Percentiles rank a stretch among this genome's conserved stretches.
Evolutionary conservation across 2,888 invertebrate species (phyloP).

Genomic region (Chloroclysta siterata): DNA sequence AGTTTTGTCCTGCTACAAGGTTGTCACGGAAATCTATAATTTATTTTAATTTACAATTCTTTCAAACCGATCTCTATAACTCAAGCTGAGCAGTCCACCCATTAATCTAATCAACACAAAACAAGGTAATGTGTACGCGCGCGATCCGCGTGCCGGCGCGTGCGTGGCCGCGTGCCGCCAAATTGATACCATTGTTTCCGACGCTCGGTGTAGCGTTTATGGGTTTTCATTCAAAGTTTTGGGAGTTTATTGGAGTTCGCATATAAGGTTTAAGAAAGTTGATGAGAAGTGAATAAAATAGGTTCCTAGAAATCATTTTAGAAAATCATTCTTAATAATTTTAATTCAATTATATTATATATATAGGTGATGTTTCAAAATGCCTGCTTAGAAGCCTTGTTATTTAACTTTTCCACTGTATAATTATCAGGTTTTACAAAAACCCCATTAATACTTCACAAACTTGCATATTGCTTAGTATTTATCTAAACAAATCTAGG

Average conservation of each 20-base stretch:
- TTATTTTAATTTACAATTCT: constrained; percentile 19
- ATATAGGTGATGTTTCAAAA: no score
- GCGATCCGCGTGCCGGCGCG: constrained; percentile 57
- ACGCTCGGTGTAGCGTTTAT: constrained; percentile 39
- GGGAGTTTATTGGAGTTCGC: neutral
- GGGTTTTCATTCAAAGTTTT: constrained; percentile 15
- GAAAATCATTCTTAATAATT: no score
- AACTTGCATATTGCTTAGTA: no score
- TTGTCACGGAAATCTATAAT: constrained; percentile 10
- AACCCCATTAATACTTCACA: no score
- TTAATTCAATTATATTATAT: no score
- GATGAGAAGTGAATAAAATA: no score
- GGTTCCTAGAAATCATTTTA: no score
- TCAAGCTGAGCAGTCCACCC: constrained; percentile 37
- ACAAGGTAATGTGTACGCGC: constrained; percentile 60
- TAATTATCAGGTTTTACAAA: no score
- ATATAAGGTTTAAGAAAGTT: neutral
- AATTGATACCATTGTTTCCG: constrained; percentile 61
- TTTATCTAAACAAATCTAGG: no score
- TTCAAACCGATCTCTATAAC: constrained; percentile 8
- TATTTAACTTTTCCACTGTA: no score
- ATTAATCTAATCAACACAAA: constrained; percentile 72
- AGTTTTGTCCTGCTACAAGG: neutral
- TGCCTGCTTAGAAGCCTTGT: no score
- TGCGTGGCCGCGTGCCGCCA: constrained; percentile 54